A percentile compares a stretch with the other conserved stretches of the same genome.
Evolutionary conservation across 2,113 vertebrate genomes (phyloP).

Genomic region (Solenodon paradoxus): DNA sequence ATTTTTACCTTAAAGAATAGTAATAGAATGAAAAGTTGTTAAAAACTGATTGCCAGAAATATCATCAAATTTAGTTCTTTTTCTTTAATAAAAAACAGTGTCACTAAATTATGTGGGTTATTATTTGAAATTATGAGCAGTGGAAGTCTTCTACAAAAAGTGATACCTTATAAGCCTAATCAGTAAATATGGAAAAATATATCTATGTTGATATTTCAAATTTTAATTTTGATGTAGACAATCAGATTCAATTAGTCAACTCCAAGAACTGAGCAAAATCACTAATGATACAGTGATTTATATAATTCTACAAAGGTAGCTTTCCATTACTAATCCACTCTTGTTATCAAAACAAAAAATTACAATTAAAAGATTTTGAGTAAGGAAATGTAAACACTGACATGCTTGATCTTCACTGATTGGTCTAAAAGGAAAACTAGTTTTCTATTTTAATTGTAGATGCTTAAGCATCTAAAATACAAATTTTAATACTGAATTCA

Average conservation of each 20-base stretch:
- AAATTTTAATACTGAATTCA: background rate
- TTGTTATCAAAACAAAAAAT: background rate
- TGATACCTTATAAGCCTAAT: background rate
- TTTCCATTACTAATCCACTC: background rate
- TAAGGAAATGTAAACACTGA: background rate
- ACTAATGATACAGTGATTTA: background rate
- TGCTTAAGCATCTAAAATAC: background rate
- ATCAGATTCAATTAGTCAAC: background rate
- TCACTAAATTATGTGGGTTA: background rate
- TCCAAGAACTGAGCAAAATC: background rate
- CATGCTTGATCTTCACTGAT: background rate
- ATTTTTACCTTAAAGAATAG: background rate
- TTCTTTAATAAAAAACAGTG: background rate
- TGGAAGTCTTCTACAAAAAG: background rate
- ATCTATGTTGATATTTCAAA: background rate
- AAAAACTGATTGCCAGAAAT: background rate
- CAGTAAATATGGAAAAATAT: background rate
- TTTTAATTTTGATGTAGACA: background rate
- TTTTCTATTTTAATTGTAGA: background rate
- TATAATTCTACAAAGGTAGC: background rate
- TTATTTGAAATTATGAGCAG: background rate
- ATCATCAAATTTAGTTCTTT: background rate
- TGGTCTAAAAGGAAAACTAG: background rate
- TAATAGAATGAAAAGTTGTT: background rate
- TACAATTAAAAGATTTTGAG: background rate